Conservation (phyloP, 2,888 invertebrate species). For the Agrilus biguttatus region DNA sequence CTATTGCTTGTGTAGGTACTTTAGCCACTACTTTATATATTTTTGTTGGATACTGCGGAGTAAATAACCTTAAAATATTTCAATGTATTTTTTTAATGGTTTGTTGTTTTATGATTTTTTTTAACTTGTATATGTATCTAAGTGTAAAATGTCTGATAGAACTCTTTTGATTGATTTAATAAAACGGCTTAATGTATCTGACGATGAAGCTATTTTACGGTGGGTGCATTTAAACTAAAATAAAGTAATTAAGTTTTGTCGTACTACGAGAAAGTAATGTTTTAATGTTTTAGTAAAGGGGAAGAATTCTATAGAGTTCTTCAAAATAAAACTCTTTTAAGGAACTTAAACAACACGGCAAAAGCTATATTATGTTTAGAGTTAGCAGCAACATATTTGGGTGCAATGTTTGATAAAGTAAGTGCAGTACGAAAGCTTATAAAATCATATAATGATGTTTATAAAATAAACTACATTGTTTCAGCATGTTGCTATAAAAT, state of each 20-base stretch:
- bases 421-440: conserved; percentile 8
- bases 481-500: conserved; percentile 42
- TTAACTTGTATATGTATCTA: too few species aligned
- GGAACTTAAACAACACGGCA: conserved; percentile 40
- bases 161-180: too few species aligned
- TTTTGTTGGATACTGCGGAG: too few species aligned
- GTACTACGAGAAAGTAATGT: too few species aligned
- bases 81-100: too few species aligned
- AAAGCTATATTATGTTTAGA: conserved; percentile 48
- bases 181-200: conserved; percentile 4
- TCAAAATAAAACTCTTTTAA: conserved; percentile 30
- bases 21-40: too few species aligned
- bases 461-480: conserved; percentile 5
- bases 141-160: too few species aligned
- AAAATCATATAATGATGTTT: not conserved
- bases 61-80: too few species aligned
- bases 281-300: conserved; percentile 31
- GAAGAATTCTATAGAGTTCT: conserved; percentile 37
- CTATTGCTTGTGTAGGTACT: too few species aligned
- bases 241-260: too few species aligned
- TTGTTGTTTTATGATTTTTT: too few species aligned
- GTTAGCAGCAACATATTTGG: conserved; percentile 37
- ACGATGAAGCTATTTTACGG: conserved; percentile 2
- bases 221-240: too few species aligned
- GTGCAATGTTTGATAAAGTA: conserved; percentile 40